These are phyloP conservation scores for Marmota monax DNA, from an alignment of 2,113 vertebrate species.

Conservation along the genomic window DNA sequence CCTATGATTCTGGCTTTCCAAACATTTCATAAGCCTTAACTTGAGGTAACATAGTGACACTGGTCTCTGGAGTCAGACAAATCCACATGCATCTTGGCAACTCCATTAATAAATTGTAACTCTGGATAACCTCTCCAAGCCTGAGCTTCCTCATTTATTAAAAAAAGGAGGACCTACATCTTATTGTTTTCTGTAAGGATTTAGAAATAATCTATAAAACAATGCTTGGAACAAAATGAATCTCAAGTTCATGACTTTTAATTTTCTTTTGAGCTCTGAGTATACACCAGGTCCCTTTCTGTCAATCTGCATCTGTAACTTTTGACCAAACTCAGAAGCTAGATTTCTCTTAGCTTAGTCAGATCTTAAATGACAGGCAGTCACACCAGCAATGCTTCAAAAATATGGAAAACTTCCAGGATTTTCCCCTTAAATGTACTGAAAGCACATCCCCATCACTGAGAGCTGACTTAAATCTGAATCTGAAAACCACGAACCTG, in stretches of 20 bases:
- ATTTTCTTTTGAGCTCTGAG: constrained; percentile 8
- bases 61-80: constrained; percentile 15
- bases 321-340: neutral
- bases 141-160: neutral
- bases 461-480: neutral
- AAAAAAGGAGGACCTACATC: neutral
- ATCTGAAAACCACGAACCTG: neutral
- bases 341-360: neutral
- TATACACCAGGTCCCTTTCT: neutral
- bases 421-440: neutral
- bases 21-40: constrained; percentile 28
- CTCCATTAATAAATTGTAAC: neutral
- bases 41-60: neutral
- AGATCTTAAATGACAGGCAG: neutral
- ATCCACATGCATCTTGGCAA: neutral
- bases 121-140: neutral
- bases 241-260: constrained; percentile 30
- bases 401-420: neutral
- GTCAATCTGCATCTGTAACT: neutral
- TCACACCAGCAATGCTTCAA: neutral
- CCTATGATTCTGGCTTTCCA: neutral
- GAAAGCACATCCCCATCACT: neutral
- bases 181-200: neutral
- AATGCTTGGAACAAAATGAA: constrained; percentile 41
- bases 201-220: neutral